These are phyloP conservation scores for Philypnodon macrostomus DNA, from an alignment of 2,797 vertebrate species.

Conservation along the genomic window DNA sequence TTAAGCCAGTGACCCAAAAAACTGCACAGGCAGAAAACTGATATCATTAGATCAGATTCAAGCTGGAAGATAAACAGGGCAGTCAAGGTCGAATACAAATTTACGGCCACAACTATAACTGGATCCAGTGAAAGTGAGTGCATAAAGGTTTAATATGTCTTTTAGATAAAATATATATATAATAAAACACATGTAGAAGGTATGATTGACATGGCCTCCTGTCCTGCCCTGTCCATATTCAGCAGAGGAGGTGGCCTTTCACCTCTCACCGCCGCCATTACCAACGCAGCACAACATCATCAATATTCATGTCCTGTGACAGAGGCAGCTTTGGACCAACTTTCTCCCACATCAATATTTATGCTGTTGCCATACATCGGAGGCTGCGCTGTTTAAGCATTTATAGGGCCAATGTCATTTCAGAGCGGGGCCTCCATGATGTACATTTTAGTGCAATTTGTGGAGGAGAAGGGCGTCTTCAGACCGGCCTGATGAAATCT, in stretches of 20 bases:
- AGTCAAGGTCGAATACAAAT: no score
- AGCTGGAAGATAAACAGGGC: background rate
- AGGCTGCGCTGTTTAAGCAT: conserved; percentile 75
- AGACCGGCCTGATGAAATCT: conserved; percentile 63
- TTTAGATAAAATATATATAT: no score
- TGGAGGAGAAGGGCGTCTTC: conserved; percentile 47
- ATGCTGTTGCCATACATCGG: conserved; percentile 75
- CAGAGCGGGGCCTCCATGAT: conserved; percentile 53
- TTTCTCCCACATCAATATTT: conserved; percentile 82
- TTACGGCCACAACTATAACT: no score
- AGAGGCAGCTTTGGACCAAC: conserved; percentile 75
- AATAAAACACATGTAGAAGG: no score
- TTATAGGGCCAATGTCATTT: conserved; percentile 69
- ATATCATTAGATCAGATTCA: conserved; percentile 69
- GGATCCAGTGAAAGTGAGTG: no score
- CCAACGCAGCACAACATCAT: conserved; percentile 73
- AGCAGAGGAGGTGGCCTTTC: conserved; percentile 60
- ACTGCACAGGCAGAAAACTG: conserved; percentile 57
- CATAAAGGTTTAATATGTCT: no score
- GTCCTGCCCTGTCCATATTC: conserved; percentile 64
- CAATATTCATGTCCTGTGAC: conserved; percentile 80
- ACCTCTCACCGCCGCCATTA: conserved; percentile 61
- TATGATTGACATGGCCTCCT: conserved; percentile 39
- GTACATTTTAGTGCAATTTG: conserved; percentile 68
- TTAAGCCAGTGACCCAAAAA: conserved; percentile 85